Base-by-base conservation (phyloP, 2,797 vertebrate genomes). In the Danio aesculapii region DNA sequence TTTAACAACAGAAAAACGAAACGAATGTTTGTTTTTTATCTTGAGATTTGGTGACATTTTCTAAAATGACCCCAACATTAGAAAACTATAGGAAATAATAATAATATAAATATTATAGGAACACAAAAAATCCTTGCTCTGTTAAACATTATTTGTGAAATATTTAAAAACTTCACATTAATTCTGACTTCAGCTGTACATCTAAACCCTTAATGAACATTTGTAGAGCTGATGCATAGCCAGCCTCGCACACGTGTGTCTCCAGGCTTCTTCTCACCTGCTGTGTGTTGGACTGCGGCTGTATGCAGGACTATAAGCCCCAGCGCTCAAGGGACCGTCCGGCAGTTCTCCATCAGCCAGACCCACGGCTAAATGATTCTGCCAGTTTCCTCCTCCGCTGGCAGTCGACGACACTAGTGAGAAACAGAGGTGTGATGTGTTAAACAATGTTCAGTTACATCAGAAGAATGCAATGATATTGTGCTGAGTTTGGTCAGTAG, bases 321-420 rank as follows among this genome's bases (percentile, higher is more conserved):
- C 96, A 62, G 91, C 63, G 0, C 95, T 84, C 47, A 81, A 89
- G 2, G 92, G 82, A 0, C 88, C 86, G 69, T 96, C 95, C n/a
- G 90, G 83, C 47, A 87, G 41, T 17, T 94, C 93, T 0, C 93
- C 95, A 64, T 99, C 97, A 0, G 93, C 87, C 75, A 96, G 92
- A 49, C 96, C 95, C 0, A 95, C 82, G 0, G 94, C 90, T 81
- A 95, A 87, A 19, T 96, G 95, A 84, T 92, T 96, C 86, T 94
- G 92, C 95, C 98, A 98, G 89, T 92, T 97, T 16, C 75, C 74
- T 44, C 96, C 97, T 50, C 94, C 82, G 62, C 95, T 92, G 75
- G 96, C 95, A 53, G 91, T 93, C 69, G 97, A 99, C 85, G 97
- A 98, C 86, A 97, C 98, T 99, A 77, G 53, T 83, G 86, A 86